Evolutionary conservation across 1,140 invertebrate genomes (phyloP), one percentile per base, ranked within the genome.

Genomic region (Prorops nasuta): DNA sequence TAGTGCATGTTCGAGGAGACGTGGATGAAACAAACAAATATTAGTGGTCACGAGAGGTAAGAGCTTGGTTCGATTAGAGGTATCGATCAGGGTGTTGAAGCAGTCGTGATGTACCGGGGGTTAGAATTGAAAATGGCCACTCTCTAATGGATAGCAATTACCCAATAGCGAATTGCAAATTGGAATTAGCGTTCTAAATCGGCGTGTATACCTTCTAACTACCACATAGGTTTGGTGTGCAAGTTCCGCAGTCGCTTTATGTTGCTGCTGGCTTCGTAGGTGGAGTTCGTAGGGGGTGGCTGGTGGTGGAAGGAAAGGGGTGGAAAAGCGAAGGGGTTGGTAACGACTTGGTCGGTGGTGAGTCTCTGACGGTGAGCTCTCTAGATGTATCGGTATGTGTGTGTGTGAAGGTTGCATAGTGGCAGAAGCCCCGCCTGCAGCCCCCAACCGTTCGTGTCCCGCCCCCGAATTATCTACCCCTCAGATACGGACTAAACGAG

Each of bases 381-480:
- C n/a, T 17, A 19, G 3, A 3, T n/a, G 16, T 35, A 31, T 32
- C 39, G 40, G 20, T 22, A 28, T 34, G 19, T 10, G 44, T 16
- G n/a, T 24, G 34, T 36, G 43, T 42, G 31, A 21, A 39, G 49
- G 53, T 4, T 28, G 24, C 24, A 36, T 39, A 54, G 56, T 56
- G 54, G 40, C 54, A 52, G 51, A 63, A 56, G 64, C 64, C 50
- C 61, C 64, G 60, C 63, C 63, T 53, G 47, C 46, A 37, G 51
- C 52, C 50, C 58, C 49, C 51, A 40, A 43, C 15, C 22, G 21
- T 40, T 39, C 45, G 52, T 51, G 67, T 58, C 54, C 63, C 67
- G 67, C 67, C 66, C 59, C 54, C 57, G 44, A 56, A 65, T 64
- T 61, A 64, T 63, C 60, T 59, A 44, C 53, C 56, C 60, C 54